Evolutionary conservation across 2,888 invertebrate genomes (phyloP).

Genomic region (Cerastis rubricosa): DNA sequence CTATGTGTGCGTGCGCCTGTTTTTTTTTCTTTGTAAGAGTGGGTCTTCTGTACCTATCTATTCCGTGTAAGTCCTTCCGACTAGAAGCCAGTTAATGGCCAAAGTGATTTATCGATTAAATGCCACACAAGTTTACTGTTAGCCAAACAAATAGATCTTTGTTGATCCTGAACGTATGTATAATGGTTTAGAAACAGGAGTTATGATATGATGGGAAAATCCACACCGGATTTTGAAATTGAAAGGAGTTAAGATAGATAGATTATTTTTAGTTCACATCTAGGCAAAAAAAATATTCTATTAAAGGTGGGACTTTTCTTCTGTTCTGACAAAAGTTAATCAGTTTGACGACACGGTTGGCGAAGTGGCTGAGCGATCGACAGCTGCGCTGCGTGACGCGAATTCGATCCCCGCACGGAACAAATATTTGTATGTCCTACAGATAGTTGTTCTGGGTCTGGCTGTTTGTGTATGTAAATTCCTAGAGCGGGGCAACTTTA

Average conservation of each 20-base stretch:
- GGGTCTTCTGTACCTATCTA: not conserved
- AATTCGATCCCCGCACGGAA: too few species aligned
- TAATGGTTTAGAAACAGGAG: not conserved
- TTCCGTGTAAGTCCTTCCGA: not conserved
- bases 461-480: too few species aligned
- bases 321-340: too few species aligned
- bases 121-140: constrained; percentile 54
- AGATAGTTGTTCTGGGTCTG: too few species aligned
- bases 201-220: too few species aligned
- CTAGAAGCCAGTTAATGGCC: constrained; percentile 51
- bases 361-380: too few species aligned
- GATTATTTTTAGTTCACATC: not conserved
- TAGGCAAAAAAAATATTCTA: not conserved
- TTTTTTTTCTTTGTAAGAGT: not conserved
- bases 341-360: too few species aligned
- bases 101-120: constrained; percentile 59
- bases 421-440: too few species aligned
- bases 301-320: too few species aligned
- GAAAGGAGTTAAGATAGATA: not conserved
- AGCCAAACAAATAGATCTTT: constrained; percentile 49
- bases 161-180: constrained; percentile 24
- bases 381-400: too few species aligned
- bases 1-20: not conserved
- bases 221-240: not conserved
- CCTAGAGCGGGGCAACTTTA: too few species aligned